phyloP scores from a whole-genome alignment of 2,888 invertebrate genomes.

The Thalpophila matura region DNA sequence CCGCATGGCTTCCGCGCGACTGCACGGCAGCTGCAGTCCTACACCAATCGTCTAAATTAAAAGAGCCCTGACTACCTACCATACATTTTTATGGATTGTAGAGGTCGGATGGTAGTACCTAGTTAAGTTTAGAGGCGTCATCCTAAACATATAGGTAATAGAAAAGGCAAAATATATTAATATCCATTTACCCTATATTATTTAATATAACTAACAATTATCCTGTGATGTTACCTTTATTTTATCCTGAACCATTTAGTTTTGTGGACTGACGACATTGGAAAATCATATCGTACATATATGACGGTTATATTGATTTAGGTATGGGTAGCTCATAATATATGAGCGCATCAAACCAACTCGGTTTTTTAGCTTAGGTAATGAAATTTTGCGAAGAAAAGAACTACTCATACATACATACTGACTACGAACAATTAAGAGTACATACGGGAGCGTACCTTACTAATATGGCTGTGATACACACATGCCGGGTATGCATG shows the following conservation, averaged over 20 bases:
- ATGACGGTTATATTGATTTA: background rate
- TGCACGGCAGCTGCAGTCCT: too few relatives aligned
- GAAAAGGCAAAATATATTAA: constrained; percentile 4
- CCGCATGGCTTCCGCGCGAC: too few relatives aligned
- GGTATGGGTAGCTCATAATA: background rate
- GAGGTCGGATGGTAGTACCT: background rate
- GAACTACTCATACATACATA: background rate
- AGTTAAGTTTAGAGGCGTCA: too few relatives aligned
- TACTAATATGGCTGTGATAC: too few relatives aligned
- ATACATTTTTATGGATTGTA: too few relatives aligned
- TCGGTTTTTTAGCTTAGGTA: background rate
- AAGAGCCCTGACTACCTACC: too few relatives aligned
- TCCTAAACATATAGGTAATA: too few relatives aligned
- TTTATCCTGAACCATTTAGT: constrained; percentile 17
- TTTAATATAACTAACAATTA: too few relatives aligned
- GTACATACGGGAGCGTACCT: background rate
- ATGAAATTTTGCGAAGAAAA: constrained; percentile 2
- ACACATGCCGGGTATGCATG: too few relatives aligned
- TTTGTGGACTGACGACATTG: constrained; percentile 33
- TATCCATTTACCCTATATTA: too few relatives aligned
- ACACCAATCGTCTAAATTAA: too few relatives aligned
- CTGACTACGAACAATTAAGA: background rate
- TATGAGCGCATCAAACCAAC: background rate
- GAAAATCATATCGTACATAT: constrained; percentile 17
- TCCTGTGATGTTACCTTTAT: constrained; percentile 10